Percentiles rank a stretch among this genome's conserved stretches.
phyloP scores from a whole-genome alignment of 2,888 invertebrate genomes.

The Erynnis tages region DNA sequence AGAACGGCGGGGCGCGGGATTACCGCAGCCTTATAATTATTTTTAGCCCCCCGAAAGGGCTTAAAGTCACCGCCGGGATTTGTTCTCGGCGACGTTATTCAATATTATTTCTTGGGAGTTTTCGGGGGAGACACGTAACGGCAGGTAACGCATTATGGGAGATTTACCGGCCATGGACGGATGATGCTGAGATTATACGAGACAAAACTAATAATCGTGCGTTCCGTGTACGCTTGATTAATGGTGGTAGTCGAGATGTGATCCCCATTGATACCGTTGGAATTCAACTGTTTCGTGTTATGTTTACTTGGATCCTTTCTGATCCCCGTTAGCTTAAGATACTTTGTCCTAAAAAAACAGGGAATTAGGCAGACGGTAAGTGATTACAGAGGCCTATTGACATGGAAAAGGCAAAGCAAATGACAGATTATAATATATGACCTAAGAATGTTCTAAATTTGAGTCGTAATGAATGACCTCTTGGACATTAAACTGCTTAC shows the following conservation, averaged over 20 bases:
- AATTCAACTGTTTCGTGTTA: not conserved
- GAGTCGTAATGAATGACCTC: too few species aligned
- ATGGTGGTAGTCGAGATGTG: slow-evolving; percentile 14
- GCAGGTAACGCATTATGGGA: slow-evolving; percentile 53
- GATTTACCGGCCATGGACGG: slow-evolving; percentile 37
- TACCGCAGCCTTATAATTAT: slow-evolving; percentile 56
- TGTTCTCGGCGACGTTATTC: slow-evolving; percentile 67
- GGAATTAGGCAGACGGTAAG: too few species aligned
- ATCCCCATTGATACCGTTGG: slow-evolving; percentile 13
- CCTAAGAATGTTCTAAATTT: too few species aligned
- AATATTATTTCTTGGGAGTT: slow-evolving; percentile 68
- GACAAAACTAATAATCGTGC: slow-evolving; percentile 32
- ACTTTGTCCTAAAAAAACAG: too few species aligned
- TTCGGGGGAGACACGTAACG: slow-evolving; percentile 29
- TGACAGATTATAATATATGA: too few species aligned
- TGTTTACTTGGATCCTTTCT: not conserved
- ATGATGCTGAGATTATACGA: slow-evolving; percentile 43
- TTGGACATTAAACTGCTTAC: too few species aligned
- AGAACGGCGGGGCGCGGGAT: slow-evolving; percentile 43
- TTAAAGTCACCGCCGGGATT: slow-evolving; percentile 73
- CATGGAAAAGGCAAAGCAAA: too few species aligned
- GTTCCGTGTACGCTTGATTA: slow-evolving; percentile 18
- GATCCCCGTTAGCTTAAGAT: too few species aligned
- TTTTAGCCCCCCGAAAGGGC: slow-evolving; percentile 68
- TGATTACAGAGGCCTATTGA: too few species aligned